Base-by-base conservation (phyloP, 64 coral and sea anemone species). In the Montipora capricornis region DNA sequence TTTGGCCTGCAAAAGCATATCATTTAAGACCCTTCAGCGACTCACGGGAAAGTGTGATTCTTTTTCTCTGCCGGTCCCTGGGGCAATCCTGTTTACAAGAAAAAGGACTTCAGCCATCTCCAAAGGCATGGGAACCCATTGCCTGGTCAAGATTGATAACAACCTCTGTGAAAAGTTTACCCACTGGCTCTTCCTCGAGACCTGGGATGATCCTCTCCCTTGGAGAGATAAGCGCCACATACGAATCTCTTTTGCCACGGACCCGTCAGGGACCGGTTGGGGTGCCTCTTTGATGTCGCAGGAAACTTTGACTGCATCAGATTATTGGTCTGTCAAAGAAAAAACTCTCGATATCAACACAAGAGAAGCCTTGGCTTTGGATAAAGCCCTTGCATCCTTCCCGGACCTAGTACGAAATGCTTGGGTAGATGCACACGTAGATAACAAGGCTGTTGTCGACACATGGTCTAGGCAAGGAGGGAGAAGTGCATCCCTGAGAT, bases 21-120 rank as follows among this genome's bases (percentile, higher is more conserved):
- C 68, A 73, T 17, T 73, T 24, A 73, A n/a, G 68, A 73, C 68
- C 12, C 93, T 73, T n/a, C 93, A 89, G 48, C 87, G 68, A n/a
- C 47, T 94, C 19, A 74, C 67, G 20, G 93, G 80, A 10, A 95
- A 95, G 84, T 94, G 87, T 78, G 80, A 66, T 15, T 94, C 87
- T 8, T 94, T 88, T 5, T 66, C 61, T 66, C 61, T 66, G 10
- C 10, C 61, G 15, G 61, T 66, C 61, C 7, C 61, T 15, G 61
- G 61, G 61, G 61, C 61, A 15, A 12, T 66, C 61, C 61, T 66
- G 61, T 66, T 66, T 66, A 66, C 8, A 66, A 66, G 61, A 66
- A 14, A 66, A 66, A 66, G 10, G 61, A 66, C 0, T 17, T 66
- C 0, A 66, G 93, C 93, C 45, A 95, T 90, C 44, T 83, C 93